Conservation (phyloP, 2,888 invertebrate genomes). For the Drosophila barbarae region DNA sequence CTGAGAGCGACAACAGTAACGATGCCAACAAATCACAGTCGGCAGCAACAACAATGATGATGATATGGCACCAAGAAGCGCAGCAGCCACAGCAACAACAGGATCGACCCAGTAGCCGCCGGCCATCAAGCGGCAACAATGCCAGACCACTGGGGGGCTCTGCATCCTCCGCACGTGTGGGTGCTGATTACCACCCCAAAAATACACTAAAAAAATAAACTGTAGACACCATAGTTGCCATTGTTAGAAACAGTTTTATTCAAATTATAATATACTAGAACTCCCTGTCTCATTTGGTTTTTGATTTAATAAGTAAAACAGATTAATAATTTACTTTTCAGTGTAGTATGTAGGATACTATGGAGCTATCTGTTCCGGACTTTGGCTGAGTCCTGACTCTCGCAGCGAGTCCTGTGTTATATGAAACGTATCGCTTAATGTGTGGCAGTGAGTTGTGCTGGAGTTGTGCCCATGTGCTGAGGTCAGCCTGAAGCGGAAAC, state of each 20-base stretch:
- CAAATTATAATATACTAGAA: neutral
- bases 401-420: slow-evolving; percentile 23
- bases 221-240: neutral
- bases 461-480: slow-evolving; percentile 31
- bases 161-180: slow-evolving; percentile 17
- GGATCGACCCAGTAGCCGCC: slow-evolving; percentile 26
- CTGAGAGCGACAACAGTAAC: slow-evolving; percentile 74
- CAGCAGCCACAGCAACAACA: slow-evolving; percentile 34
- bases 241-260: neutral
- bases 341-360: slow-evolving; percentile 34
- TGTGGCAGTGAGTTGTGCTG: slow-evolving; percentile 35
- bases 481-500: slow-evolving; percentile 51
- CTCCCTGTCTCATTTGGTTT: neutral
- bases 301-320: neutral
- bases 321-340: neutral
- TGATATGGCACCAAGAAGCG: slow-evolving; percentile 55
- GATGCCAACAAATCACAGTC: slow-evolving; percentile 72
- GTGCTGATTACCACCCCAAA: slow-evolving; percentile 56
- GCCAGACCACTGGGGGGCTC: slow-evolving; percentile 27
- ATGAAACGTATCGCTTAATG: slow-evolving; percentile 59
- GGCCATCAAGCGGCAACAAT: slow-evolving; percentile 49
- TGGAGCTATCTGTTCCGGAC: slow-evolving; percentile 17
- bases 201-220: neutral
- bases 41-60: slow-evolving; percentile 41
- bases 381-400: slow-evolving; percentile 19